Conservation (phyloP, 2,797 vertebrate genomes). For the Tapera naevia region DNA sequence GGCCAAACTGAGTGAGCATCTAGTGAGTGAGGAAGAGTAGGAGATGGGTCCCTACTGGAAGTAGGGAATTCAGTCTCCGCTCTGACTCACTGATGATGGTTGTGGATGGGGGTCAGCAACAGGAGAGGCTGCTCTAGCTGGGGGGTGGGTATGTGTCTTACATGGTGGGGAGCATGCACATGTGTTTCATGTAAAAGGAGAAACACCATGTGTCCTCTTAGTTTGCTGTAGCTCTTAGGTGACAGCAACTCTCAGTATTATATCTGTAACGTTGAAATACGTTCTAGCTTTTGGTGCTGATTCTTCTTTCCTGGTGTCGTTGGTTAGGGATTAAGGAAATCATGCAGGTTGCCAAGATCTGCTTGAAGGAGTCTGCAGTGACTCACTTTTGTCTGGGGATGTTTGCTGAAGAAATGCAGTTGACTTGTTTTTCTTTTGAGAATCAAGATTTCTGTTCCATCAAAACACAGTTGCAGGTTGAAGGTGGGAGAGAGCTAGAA, state of each 20-base stretch:
- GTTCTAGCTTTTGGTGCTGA: neutral
- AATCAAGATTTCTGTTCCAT: neutral
- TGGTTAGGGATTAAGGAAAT: neutral
- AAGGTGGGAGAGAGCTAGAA: neutral
- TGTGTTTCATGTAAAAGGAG: rapidly evolving
- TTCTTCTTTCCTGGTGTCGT: neutral
- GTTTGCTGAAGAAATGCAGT: neutral
- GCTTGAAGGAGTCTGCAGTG: neutral
- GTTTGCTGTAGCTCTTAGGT: neutral
- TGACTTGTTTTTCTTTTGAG: conserved; percentile 4
- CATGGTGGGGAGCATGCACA: neutral
- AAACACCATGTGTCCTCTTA: neutral
- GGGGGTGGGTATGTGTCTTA: neutral
- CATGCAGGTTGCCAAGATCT: neutral
- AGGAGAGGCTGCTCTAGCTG: neutral
- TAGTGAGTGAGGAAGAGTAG: neutral
- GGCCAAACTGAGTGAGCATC: neutral
- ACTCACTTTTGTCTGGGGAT: neutral
- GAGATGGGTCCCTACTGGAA: neutral
- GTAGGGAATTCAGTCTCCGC: neutral
- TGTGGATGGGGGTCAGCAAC: neutral
- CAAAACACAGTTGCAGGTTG: neutral
- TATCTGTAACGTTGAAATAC: neutral
- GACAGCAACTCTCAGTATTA: neutral
- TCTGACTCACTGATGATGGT: neutral